phyloP scores from a whole-genome alignment of 1,140 invertebrate species.

The Hydropsyche tenuis region DNA sequence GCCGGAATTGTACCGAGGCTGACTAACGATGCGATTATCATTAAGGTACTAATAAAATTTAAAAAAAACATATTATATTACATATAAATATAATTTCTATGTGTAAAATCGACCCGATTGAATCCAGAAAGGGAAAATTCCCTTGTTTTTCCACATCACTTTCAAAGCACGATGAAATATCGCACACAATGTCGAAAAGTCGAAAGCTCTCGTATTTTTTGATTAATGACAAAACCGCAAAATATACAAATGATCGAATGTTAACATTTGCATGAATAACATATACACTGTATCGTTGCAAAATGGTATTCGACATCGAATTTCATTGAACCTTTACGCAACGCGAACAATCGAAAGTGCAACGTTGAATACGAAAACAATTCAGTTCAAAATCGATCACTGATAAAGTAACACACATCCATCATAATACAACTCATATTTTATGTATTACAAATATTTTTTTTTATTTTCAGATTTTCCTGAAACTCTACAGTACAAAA shows the following conservation, averaged over 20 bases:
- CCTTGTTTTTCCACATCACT: conserved; percentile 6
- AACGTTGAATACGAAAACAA: neutral
- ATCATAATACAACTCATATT: no score
- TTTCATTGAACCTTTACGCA: neutral
- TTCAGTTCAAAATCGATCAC: neutral
- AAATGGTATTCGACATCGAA: neutral
- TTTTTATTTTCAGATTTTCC: no score
- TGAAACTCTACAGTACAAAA: no score
- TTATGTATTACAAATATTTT: no score
- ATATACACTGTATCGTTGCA: no score
- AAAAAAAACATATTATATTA: no score
- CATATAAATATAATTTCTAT: no score
- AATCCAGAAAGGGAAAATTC: neutral
- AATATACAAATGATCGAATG: no score
- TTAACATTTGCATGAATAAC: no score
- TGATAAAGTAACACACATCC: neutral
- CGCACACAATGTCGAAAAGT: neutral
- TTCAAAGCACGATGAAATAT: conserved; percentile 17
- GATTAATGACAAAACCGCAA: neutral
- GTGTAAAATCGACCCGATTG: no score
- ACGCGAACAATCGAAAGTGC: neutral
- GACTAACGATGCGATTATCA: no score
- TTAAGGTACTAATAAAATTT: no score
- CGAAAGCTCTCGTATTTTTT: conserved; percentile 27
- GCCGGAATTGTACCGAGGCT: neutral